Evolutionary conservation across 2,113 vertebrate species (phyloP).

Genomic region (Brachyhypopomus gauderio): DNA sequence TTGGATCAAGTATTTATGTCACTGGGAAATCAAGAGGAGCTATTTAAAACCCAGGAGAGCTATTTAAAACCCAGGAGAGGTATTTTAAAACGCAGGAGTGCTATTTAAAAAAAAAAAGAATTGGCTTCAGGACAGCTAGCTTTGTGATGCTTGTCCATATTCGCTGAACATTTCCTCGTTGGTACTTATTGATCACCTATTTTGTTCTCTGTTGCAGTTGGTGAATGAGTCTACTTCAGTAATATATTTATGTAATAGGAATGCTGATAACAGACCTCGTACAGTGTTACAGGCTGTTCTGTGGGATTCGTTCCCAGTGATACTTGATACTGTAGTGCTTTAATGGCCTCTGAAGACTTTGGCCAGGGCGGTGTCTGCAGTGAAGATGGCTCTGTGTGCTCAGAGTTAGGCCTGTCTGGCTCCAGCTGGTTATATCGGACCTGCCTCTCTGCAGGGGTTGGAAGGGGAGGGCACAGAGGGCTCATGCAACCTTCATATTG

Average conservation of each 20-base stretch:
- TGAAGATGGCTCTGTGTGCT: slow-evolving; percentile 6
- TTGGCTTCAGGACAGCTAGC: too few relatives aligned
- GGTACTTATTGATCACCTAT: too few relatives aligned
- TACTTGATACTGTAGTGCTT: background rate
- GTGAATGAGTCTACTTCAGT: background rate
- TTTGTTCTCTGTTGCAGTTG: background rate
- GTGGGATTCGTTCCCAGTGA: background rate
- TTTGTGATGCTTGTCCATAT: too few relatives aligned
- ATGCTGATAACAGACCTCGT: background rate
- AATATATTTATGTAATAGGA: background rate
- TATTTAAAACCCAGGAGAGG: too few relatives aligned
- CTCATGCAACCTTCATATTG: too few relatives aligned
- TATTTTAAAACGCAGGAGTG: too few relatives aligned
- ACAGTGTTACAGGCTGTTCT: background rate
- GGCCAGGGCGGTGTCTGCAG: background rate
- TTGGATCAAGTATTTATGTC: too few relatives aligned
- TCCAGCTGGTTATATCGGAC: slow-evolving; percentile 36
- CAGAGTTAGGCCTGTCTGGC: slow-evolving; percentile 7
- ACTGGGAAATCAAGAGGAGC: too few relatives aligned
- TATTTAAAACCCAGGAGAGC: too few relatives aligned
- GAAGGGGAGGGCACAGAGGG: too few relatives aligned
- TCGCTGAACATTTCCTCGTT: background rate
- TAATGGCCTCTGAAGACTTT: slow-evolving; percentile 45
- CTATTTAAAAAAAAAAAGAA: too few relatives aligned
- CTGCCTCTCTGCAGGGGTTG: background rate